Evolutionary conservation across 2,797 vertebrate genomes (phyloP).

Genomic region (Oceanodroma leucorhoa): DNA sequence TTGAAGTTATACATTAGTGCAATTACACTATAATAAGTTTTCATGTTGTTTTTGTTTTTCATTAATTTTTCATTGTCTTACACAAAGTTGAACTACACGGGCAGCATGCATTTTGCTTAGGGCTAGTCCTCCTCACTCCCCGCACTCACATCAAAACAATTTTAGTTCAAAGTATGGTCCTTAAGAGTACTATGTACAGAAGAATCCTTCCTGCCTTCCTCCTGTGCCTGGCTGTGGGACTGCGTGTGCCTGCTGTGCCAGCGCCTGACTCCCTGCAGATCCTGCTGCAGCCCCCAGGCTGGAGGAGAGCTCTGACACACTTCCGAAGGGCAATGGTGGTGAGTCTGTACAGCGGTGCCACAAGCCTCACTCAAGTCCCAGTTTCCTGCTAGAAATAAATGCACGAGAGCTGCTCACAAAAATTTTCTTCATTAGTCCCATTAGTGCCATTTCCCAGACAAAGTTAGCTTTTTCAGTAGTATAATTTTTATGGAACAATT

Average conservation of each 20-base stretch:
- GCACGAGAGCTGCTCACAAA: background rate
- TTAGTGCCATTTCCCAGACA: background rate
- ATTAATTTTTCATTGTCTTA: constrained; percentile 3
- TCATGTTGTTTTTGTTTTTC: background rate
- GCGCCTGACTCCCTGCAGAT: fast-evolving
- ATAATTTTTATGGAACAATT: background rate
- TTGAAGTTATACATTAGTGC: constrained; percentile 34
- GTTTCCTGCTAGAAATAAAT: background rate
- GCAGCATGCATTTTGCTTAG: background rate
- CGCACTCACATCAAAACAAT: background rate
- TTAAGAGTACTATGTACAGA: background rate
- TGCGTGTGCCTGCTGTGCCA: fast-evolving
- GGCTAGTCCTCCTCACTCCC: background rate
- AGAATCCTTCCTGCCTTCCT: background rate
- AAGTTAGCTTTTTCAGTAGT: background rate
- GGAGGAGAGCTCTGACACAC: background rate
- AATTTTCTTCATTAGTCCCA: background rate
- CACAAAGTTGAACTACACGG: background rate
- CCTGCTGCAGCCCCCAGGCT: background rate
- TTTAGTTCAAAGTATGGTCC: background rate
- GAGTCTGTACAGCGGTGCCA: background rate
- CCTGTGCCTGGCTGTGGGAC: background rate
- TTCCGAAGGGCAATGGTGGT: background rate
- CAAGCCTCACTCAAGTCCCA: background rate
- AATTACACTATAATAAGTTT: constrained; percentile 29